Evolutionary conservation across 1,140 invertebrate genomes (phyloP), one percentile per base, ranked within the genome.

Genomic region (Bombus waltoni): DNA sequence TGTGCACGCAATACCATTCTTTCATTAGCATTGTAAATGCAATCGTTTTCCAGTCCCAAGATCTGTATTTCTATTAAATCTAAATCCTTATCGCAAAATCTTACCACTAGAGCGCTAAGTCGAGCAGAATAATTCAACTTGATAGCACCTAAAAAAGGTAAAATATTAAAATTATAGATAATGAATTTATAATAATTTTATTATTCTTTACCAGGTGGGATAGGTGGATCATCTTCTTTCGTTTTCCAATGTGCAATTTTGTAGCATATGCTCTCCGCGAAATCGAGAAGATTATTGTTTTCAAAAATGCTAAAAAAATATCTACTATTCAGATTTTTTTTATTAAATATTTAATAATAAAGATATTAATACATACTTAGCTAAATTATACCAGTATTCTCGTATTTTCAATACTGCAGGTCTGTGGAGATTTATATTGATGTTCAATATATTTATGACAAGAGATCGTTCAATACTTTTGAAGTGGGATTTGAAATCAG

Each of bases 401-500:
- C 96, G 96, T 15, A 98, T 94, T 38, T 97, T 97, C 75, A 97
- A 95, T 84, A 98, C 95, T 9, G 97, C 97, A 80, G 97, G 96
- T 89, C 97, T 96, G 92, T 98, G 97, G 85, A 98, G 96, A 22
- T 97, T 95, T 11, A 98, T 86, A 72, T 96, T 95, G 2, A 98
- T 85, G 40, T 96, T 95, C 2, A 97, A 96, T 74, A 98, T 95
- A 91, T 98, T 97, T 0, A 97, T 93, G 25, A 98, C 96, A 66
- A 98, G 92, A 2, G 97, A 97, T 89, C 98, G 97, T 93, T 98
- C 97, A 38, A 98, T 97, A 92, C 96, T 97, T 92, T 97, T 97
- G 91, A 98, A 98, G 89, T 98, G 97, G 0, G 96, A 96, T 88
- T 97, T 97, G 94, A 98, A 98, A 93, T 98, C 98, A 5, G 97